phyloP scores from a whole-genome alignment of 2,888 invertebrate species.

The Gandaritis pyraliata region DNA sequence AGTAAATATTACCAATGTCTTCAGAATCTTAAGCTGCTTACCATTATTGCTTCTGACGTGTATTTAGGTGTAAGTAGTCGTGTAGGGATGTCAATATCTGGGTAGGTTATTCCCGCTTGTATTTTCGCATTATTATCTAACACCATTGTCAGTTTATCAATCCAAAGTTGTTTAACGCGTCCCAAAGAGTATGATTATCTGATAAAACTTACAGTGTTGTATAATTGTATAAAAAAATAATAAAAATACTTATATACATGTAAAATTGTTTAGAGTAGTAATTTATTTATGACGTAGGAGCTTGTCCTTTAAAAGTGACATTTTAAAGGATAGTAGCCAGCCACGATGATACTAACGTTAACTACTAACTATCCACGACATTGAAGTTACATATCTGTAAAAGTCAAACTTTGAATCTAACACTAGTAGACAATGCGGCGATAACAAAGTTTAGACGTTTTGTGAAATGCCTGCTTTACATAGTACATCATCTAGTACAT shows the following conservation, averaged over 20 bases:
- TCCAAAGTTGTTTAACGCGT: slow-evolving; percentile 79
- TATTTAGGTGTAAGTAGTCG: slow-evolving; percentile 13
- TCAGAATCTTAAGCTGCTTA: slow-evolving; percentile 17
- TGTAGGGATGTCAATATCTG: slow-evolving; percentile 29
- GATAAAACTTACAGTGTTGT: slow-evolving; percentile 71
- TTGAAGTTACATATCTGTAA: slow-evolving; percentile 58
- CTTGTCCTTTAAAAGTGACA: slow-evolving; percentile 78
- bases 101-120: slow-evolving; percentile 32
- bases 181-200: slow-evolving; percentile 82
- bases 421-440: slow-evolving; percentile 48
- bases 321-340: slow-evolving; percentile 76
- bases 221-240: slow-evolving; percentile 79
- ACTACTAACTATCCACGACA: slow-evolving; percentile 57
- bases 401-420: slow-evolving; percentile 76
- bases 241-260: slow-evolving; percentile 80
- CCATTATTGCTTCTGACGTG: slow-evolving; percentile 12
- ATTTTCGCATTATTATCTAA: slow-evolving; percentile 26
- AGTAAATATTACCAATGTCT: slow-evolving; percentile 35
- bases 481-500: slow-evolving; percentile 34
- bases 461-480: slow-evolving; percentile 55
- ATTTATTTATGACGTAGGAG: slow-evolving; percentile 76
- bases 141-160: slow-evolving; percentile 55
- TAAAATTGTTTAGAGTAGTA: slow-evolving; percentile 80
- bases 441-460: slow-evolving; percentile 77
- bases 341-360: slow-evolving; percentile 64